Conservation (phyloP, 2,888 invertebrate species). For the Pimpla rufipes region DNA sequence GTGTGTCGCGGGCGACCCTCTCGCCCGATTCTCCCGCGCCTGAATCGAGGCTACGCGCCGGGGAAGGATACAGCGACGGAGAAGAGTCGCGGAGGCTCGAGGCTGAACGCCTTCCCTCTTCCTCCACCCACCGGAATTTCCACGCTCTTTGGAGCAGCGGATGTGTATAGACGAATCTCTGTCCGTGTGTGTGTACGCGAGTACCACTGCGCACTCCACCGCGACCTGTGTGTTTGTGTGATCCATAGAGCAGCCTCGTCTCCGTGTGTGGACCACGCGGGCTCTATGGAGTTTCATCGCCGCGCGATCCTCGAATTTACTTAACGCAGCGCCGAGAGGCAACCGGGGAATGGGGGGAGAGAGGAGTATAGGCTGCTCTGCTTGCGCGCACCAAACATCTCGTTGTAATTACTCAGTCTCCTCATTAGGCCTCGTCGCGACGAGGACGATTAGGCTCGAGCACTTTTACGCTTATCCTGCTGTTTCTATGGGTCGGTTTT, state of each 20-base stretch:
- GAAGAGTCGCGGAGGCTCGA: not conserved
- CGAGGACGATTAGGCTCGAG: not conserved
- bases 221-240: not conserved
- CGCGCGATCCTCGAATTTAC: constrained; percentile 23
- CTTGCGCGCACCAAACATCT: constrained; percentile 2
- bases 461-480: not conserved
- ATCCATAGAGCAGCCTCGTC: not conserved
- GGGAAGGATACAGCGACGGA: constrained; percentile 13
- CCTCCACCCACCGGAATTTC: constrained; percentile 16
- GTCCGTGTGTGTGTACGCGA: not conserved
- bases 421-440: constrained; percentile 11
- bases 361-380: not conserved
- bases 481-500: not conserved
- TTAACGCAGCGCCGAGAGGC: constrained; percentile 26
- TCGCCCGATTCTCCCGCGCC: constrained; percentile 3
- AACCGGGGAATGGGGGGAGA: not conserved
- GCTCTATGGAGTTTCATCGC: constrained; percentile 19
- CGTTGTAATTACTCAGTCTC: constrained; percentile 28
- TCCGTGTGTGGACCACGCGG: not conserved
- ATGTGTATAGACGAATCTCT: too few relatives aligned
- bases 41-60: constrained; percentile 4
- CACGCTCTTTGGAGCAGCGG: not conserved
- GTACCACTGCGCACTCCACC: not conserved
- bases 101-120: not conserved
- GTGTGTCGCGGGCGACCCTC: not conserved